phyloP scores from a whole-genome alignment of 1,140 invertebrate genomes.

The Pogonomyrmex californicus region DNA sequence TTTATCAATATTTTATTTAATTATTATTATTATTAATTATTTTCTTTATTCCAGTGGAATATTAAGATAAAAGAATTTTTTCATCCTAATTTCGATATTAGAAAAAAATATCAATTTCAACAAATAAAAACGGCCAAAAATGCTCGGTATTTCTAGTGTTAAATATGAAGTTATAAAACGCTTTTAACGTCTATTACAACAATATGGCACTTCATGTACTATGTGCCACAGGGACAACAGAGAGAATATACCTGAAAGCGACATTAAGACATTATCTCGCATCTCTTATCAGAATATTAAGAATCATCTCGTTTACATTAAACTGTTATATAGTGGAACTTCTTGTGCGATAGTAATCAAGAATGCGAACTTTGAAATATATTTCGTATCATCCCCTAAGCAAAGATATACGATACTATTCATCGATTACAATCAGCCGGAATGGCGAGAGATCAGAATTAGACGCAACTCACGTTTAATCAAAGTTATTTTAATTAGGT shows the following conservation, averaged over 20 bases:
- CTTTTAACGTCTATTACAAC: background rate
- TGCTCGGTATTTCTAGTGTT: no score
- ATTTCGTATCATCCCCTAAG: background rate
- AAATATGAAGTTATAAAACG: no score
- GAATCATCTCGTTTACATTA: constrained; percentile 14
- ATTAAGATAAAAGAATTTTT: no score
- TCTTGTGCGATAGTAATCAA: constrained; percentile 52
- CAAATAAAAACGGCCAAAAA: no score
- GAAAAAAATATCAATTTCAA: no score
- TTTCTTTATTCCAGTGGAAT: no score
- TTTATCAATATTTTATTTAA: no score
- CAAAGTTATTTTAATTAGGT: background rate
- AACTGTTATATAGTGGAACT: constrained; percentile 15
- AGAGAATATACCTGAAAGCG: constrained; percentile 28
- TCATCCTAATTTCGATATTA: no score
- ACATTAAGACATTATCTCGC: constrained; percentile 23
- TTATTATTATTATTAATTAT: no score
- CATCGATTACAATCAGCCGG: constrained; percentile 22
- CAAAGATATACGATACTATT: constrained; percentile 4
- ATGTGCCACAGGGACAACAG: background rate
- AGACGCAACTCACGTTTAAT: background rate
- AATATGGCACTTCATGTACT: constrained; percentile 4
- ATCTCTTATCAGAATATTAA: background rate
- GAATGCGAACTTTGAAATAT: background rate
- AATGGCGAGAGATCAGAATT: background rate